Base-by-base conservation (phyloP, 2,888 invertebrate genomes). In the Machimus atricapillus region DNA sequence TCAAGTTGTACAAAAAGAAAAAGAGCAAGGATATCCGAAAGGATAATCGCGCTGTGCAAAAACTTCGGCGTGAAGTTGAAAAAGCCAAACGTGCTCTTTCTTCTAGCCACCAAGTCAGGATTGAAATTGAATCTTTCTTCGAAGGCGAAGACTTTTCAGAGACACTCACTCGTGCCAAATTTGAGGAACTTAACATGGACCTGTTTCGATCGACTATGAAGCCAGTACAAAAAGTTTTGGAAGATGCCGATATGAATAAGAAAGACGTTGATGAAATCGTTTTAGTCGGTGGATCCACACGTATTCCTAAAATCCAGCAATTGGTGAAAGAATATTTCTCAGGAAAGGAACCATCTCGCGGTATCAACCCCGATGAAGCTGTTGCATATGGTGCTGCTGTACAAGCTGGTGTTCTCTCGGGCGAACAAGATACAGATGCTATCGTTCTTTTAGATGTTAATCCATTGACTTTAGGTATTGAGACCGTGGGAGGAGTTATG, bases 401-500 rank as follows among this genome's bases (percentile, higher is more conserved):
- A 9, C 99, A 99, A 93, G 99, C 98, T 91, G 99, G 99, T 90
- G 99, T 99, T 1, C 95, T 99, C 88, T 97, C 98, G 88, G 93
- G 99, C 86, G 99, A 99, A 94, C 98, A 99, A 93, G 98, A 98
- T 91, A 98, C 98, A 1, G 98, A 98, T 90, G 98, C 98, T 86
- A 96, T 99, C 90, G 98, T 99, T 0, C 94, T 99, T 88, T 95
- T 99, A 89, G 99, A 99, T 92, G 99, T 99, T 86, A 99, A 99
- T 93, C 99, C 99, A 90, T 94, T 99, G 89, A 99, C 99, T 89
- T 95, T 99, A 96, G 99, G 99, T 93, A 99, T 99, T 91, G 99
- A 99, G 93, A 99, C 99, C 73, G 99, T 99, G 81, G 99, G 99
- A 89, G 99, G 99, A 90, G 99, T 99, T 43, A 99, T 99, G 99